A percentile compares a stretch with the other conserved stretches of the same genome.
Conservation (phyloP, 2,113 vertebrate species). For the Melanotaenia duboulayi region DNA sequence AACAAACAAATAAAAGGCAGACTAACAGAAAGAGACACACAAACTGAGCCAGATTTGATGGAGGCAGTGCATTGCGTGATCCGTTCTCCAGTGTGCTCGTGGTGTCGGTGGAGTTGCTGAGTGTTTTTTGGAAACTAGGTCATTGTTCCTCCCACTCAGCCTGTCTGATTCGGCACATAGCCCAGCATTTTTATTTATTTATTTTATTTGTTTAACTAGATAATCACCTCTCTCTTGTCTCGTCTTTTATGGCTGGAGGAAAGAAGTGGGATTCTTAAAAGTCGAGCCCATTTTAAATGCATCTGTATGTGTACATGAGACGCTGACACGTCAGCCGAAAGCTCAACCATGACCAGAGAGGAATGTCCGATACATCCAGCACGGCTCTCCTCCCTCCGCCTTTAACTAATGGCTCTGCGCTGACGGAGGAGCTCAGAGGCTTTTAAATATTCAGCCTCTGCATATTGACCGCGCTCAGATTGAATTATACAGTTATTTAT, state of each 20-base stretch:
- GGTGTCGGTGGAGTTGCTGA: constrained; percentile 65
- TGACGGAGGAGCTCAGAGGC: constrained; percentile 62
- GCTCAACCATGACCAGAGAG: constrained; percentile 27
- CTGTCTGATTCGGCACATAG: constrained; percentile 73
- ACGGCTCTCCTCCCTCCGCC: constrained; percentile 32
- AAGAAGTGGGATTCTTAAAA: constrained; percentile 49
- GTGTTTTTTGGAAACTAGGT: constrained; percentile 79
- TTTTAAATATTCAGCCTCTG: constrained; percentile 73
- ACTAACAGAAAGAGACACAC: constrained; percentile 33
- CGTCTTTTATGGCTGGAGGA: constrained; percentile 23
- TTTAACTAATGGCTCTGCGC: constrained; percentile 52
- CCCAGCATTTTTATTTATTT: constrained; percentile 32
- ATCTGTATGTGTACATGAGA: neutral
- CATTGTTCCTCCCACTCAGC: constrained; percentile 80
- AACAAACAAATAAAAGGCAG: constrained; percentile 15
- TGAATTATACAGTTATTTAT: constrained; percentile 77
- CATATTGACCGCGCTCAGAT: constrained; percentile 68
- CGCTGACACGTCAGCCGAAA: neutral
- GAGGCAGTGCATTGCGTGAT: constrained; percentile 64
- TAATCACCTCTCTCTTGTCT: constrained; percentile 65
- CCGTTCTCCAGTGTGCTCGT: constrained; percentile 53
- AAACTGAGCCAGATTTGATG: constrained; percentile 41
- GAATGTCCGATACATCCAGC: constrained; percentile 50
- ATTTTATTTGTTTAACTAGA: constrained; percentile 20
- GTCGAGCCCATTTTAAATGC: constrained; percentile 53